Evolutionary conservation across 2,113 vertebrate genomes (phyloP).

Genomic region (Morone saxatilis): DNA sequence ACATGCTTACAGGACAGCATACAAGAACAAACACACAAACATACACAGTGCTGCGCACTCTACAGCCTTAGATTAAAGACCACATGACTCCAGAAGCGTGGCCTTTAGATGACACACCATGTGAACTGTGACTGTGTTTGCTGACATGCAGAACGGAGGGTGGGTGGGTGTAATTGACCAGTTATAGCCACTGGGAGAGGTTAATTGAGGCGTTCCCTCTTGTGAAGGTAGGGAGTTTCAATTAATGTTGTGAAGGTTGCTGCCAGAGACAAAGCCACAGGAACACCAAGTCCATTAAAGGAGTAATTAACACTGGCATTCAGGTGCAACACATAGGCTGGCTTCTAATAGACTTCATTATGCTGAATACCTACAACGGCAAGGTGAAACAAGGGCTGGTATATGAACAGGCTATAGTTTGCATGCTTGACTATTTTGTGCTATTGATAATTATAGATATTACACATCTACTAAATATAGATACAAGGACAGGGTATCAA

Average conservation of each 20-base stretch:
- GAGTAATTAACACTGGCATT: constrained; percentile 74
- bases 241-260: constrained; percentile 79
- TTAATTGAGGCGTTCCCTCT: constrained; percentile 77
- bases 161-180: constrained; percentile 70
- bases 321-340: constrained; percentile 57
- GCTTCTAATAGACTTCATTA: constrained; percentile 66
- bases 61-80: constrained; percentile 22
- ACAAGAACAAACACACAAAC: constrained; percentile 5
- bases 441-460: neutral
- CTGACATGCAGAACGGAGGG: constrained; percentile 48
- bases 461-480: neutral
- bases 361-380: constrained; percentile 2
- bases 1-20: neutral
- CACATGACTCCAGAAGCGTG: neutral
- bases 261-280: constrained; percentile 68
- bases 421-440: neutral
- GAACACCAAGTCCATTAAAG: constrained; percentile 73
- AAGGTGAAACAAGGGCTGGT: constrained; percentile 35
- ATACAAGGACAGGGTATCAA: neutral
- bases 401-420: neutral
- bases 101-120: constrained; percentile 45
- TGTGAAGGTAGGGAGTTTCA: constrained; percentile 74
- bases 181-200: constrained; percentile 67
- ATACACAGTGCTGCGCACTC: neutral
- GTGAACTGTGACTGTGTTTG: constrained; percentile 61